These are phyloP conservation scores for Copidosoma floridanum DNA, from an alignment of 1,140 invertebrate species.

Conservation along the genomic window DNA sequence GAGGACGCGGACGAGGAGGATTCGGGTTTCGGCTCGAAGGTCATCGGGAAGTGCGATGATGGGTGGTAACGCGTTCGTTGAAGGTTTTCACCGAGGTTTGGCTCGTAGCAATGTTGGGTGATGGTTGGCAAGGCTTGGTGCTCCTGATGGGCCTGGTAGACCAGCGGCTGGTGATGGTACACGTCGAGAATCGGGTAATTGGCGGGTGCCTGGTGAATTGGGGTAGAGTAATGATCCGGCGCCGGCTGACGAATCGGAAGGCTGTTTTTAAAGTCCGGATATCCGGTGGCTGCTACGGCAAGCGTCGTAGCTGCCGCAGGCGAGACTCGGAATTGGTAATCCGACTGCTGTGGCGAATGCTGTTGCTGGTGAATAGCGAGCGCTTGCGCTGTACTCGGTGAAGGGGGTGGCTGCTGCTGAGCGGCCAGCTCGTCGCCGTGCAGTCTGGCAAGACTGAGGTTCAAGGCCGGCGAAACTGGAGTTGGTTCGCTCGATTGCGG, in stretches of 20 bases:
- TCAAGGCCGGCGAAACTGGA: conserved; percentile 54
- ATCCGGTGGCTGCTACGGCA: conserved; percentile 8
- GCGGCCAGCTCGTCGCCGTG: conserved; percentile 48
- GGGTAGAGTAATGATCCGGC: not conserved
- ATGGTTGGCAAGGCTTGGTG: too few species aligned
- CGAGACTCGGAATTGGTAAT: not conserved
- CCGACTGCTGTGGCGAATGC: conserved; percentile 32
- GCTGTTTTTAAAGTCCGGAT: conserved; percentile 24
- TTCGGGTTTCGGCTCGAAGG: conserved; percentile 15
- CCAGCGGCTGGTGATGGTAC: not conserved
- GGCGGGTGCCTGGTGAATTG: not conserved
- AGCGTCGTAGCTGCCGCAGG: not conserved
- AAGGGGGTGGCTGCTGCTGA: conserved; percentile 6
- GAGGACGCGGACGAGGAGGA: conserved; percentile 26
- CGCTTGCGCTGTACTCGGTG: too few species aligned
- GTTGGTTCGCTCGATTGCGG: conserved; percentile 26
- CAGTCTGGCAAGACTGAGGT: conserved; percentile 56
- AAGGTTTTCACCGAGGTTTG: too few species aligned
- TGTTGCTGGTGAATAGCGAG: conserved; percentile 39
- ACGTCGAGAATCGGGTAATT: conserved; percentile 3
- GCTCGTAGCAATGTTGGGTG: too few species aligned
- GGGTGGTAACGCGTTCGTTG: too few species aligned
- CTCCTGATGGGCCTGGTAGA: too few species aligned
- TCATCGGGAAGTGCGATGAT: too few species aligned
- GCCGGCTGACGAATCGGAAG: not conserved